Evolutionary conservation across 2,888 invertebrate genomes (phyloP), one percentile per base, ranked within the genome.

Genomic region (Altica lythri): DNA sequence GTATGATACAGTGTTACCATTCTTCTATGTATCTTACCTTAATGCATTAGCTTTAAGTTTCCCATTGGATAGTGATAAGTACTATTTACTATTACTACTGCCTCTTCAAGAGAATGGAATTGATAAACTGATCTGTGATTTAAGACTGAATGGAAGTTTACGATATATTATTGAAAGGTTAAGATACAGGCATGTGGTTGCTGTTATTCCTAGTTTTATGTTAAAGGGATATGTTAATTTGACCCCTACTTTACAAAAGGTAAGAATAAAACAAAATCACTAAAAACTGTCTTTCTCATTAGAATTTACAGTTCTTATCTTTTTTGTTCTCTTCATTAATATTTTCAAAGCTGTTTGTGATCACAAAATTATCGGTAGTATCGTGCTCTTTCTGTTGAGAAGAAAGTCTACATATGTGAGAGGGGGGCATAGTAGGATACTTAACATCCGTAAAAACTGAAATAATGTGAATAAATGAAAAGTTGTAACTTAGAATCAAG

Each of bases 171-270:
- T 89, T 61, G 81, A 82, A 25, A 83, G 85, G 57, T 73, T 92
- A 53, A 83, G 84, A 55, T 83, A 86, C 1, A 84, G 86, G 19
- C 85, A 87, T 73, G 88, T 92, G 9, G 83, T 83, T 62, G 90
- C 90, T 1, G 83, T 86, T 19, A 87, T 92, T 55, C 92, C 92
- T 0, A 89, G 89, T 67, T 92, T 92, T 70, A 86, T 82, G 72
- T 80, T 91, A 14, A 86, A 88, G 59, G 91, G 91, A 38, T 88
- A 88, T 65, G 85, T 91, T 62, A 85, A 86, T 42, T 78, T 92
- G 43, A 91, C 91, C n/a, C 85, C 88, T 45, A 87, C 88, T 68
- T 79, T 92, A 57, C 89, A 90, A 74, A 86, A 87, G 83, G 92
- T 91, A 78, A 80, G 78, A 48, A 13, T 2, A n/a, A 19, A 6